A percentile compares a stretch with the other conserved stretches of the same genome.
Conservation (phyloP, 2,888 invertebrate genomes). For the Heliconius charithonia region DNA sequence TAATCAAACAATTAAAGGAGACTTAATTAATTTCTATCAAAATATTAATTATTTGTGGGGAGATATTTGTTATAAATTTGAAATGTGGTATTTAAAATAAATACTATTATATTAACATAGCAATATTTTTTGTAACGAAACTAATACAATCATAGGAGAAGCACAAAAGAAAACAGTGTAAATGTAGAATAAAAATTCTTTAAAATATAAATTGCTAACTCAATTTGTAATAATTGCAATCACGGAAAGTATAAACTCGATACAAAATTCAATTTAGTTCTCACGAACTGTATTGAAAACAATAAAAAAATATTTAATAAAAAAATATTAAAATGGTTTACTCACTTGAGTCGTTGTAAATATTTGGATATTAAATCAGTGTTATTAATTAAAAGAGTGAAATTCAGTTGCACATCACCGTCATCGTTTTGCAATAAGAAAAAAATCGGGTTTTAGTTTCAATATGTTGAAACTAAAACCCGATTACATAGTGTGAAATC, state of each 20-base stretch:
- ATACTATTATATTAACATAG: background rate
- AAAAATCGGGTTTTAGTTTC: background rate
- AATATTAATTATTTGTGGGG: constrained; percentile 4
- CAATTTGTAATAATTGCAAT: constrained; percentile 46
- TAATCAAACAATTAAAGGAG: constrained; percentile 12
- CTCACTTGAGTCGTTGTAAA: background rate
- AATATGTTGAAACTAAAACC: too few relatives aligned
- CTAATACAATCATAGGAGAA: background rate
- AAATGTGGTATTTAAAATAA: background rate
- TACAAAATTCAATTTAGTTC: constrained; percentile 41
- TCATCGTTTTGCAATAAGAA: background rate
- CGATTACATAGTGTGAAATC: too few relatives aligned
- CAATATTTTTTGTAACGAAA: background rate
- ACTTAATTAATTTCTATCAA: constrained; percentile 10
- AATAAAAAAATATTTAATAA: constrained; percentile 41
- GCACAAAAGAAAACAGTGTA: background rate
- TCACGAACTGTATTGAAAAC: constrained; percentile 40
- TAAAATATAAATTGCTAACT: constrained; percentile 34
- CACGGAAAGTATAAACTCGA: constrained; percentile 42
- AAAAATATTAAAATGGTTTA: constrained; percentile 12
- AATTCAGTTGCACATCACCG: too few relatives aligned
- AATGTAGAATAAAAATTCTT: background rate
- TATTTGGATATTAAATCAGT: background rate
- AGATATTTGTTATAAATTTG: background rate
- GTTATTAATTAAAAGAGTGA: background rate